Evolutionary conservation across 2,888 invertebrate genomes (phyloP).

Genomic region (Lymantria dispar): DNA sequence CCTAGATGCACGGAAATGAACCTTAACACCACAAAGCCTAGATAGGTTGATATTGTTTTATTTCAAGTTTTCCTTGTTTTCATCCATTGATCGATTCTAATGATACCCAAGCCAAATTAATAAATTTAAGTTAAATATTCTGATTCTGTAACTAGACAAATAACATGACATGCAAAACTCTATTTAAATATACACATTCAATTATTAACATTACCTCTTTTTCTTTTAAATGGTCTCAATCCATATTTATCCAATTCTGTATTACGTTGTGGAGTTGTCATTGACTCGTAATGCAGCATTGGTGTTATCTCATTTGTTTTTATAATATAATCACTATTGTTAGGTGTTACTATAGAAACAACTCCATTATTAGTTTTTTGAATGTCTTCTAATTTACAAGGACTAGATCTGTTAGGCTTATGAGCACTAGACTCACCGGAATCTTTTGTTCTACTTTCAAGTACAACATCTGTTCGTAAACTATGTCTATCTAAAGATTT

Average conservation of each 20-base stretch:
- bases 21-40: no score
- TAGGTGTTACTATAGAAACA: slow-evolving; percentile 53
- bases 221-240: slow-evolving; percentile 85
- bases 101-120: no score
- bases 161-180: neutral
- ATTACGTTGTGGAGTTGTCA: slow-evolving; percentile 82
- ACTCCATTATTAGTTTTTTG: neutral
- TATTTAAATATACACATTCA: no score
- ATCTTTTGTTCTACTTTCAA: neutral
- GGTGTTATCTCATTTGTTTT: slow-evolving; percentile 82
- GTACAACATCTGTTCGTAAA: slow-evolving; percentile 2
- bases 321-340: slow-evolving; percentile 67
- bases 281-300: slow-evolving; percentile 80
- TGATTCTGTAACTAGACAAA: neutral
- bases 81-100: no score
- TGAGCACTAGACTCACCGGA: neutral
- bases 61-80: no score
- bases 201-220: slow-evolving; percentile 64
- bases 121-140: no score
- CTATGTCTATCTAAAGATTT: slow-evolving; percentile 7
- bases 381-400: slow-evolving; percentile 1
- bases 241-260: slow-evolving; percentile 85
- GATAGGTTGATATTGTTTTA: no score
- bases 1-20: no score
- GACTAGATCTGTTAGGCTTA: slow-evolving; percentile 1